Evolutionary conservation across 2,888 invertebrate genomes (phyloP).

Genomic region (Drosophila helvetica): DNA sequence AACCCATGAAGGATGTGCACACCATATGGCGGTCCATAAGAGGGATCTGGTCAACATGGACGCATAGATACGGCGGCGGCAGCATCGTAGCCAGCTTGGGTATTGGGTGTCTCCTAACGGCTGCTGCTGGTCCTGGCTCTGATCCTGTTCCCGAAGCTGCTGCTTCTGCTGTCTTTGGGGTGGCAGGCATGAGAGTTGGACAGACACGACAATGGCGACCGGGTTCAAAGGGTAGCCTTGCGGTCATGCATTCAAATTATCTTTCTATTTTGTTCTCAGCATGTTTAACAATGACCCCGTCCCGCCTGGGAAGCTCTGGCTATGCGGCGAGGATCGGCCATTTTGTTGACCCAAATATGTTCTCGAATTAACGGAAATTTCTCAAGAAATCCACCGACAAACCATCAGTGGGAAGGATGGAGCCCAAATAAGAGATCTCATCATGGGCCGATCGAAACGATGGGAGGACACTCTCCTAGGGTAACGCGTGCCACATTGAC

Average conservation of each 20-base stretch:
- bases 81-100: conserved; percentile 31
- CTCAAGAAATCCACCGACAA: conserved; percentile 48
- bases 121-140: conserved; percentile 32
- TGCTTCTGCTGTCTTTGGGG: conserved; percentile 43
- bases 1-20: conserved; percentile 59
- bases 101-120: conserved; percentile 50
- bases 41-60: conserved; percentile 70
- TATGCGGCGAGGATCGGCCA: conserved; percentile 64
- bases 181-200: conserved; percentile 50
- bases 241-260: conserved; percentile 76
- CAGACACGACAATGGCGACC: conserved; percentile 61
- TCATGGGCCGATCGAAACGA: not conserved
- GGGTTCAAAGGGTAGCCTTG: conserved; percentile 68
- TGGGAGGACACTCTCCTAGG: not conserved
- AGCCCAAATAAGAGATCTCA: not conserved
- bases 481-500: conserved; percentile 48
- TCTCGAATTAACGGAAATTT: conserved; percentile 77
- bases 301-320: conserved; percentile 37
- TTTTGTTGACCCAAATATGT: conserved; percentile 68
- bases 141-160: conserved; percentile 30
- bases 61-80: conserved; percentile 42
- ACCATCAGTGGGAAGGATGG: conserved; percentile 11
- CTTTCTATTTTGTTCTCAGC: conserved; percentile 53
- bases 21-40: conserved; percentile 74
- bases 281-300: conserved; percentile 25